phyloP scores from a whole-genome alignment of 1,140 invertebrate species.

The Drosophila nikananu region DNA sequence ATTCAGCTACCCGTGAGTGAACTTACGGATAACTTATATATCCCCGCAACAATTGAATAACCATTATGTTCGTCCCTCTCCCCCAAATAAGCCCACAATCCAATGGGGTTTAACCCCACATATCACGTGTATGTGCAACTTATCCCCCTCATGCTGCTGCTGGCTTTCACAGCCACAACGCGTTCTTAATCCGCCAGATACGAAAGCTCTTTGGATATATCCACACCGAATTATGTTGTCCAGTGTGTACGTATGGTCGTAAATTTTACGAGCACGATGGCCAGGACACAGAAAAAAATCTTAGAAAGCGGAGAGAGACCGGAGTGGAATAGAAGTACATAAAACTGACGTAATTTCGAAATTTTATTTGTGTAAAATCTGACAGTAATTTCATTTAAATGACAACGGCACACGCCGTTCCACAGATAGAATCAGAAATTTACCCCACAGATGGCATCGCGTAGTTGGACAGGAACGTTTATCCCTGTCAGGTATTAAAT shows the following conservation, averaged over 20 bases:
- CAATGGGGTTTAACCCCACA: slow-evolving; percentile 18
- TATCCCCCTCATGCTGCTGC: slow-evolving; percentile 32
- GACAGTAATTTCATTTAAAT: slow-evolving; percentile 83
- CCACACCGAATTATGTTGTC: slow-evolving; percentile 69
- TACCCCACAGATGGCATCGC: slow-evolving; percentile 25
- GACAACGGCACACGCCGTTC: slow-evolving; percentile 56
- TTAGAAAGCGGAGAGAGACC: slow-evolving; percentile 12
- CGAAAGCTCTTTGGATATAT: slow-evolving; percentile 51
- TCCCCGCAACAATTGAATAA: slow-evolving; percentile 21
- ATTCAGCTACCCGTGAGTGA: not conserved
- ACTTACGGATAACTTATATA: not conserved
- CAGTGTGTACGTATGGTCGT: slow-evolving; percentile 73
- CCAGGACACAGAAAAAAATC: slow-evolving; percentile 11
- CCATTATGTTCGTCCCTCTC: slow-evolving; percentile 6
- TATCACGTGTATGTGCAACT: slow-evolving; percentile 21
- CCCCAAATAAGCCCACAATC: not conserved
- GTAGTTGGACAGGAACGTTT: slow-evolving; percentile 63
- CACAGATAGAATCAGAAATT: not conserved
- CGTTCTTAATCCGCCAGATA: slow-evolving; percentile 50
- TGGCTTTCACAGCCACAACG: slow-evolving; percentile 17
- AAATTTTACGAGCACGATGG: slow-evolving; percentile 64
- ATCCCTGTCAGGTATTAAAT: slow-evolving; percentile 82
- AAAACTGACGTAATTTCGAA: slow-evolving; percentile 76
- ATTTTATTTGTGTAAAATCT: slow-evolving; percentile 82
- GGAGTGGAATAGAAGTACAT: slow-evolving; percentile 58